phyloP scores from a whole-genome alignment of 2,113 vertebrate species.

The Acanthisitta chloris region DNA sequence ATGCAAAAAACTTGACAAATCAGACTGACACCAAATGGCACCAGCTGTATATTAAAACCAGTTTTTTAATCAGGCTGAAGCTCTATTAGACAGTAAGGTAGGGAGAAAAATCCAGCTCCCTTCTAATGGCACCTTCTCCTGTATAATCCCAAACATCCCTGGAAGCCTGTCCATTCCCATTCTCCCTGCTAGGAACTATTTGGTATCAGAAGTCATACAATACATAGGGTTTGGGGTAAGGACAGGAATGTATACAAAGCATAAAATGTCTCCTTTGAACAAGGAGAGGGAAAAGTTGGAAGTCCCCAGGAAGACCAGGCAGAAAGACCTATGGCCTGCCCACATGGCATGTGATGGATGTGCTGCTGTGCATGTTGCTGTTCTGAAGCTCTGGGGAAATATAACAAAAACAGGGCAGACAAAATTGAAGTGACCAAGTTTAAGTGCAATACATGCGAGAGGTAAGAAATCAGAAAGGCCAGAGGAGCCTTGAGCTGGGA shows the following conservation, averaged over 20 bases:
- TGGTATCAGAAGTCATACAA: background rate
- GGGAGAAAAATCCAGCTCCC: background rate
- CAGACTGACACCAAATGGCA: background rate
- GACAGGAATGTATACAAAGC: background rate
- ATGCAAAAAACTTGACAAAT: background rate
- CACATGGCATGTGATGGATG: fast-evolving
- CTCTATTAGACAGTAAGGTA: background rate
- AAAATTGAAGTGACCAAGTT: background rate
- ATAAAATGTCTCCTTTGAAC: background rate
- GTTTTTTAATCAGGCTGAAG: background rate
- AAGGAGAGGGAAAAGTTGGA: background rate
- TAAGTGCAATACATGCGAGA: background rate
- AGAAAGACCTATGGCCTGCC: background rate
- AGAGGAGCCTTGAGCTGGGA: background rate
- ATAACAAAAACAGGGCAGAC: background rate
- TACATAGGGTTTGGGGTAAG: background rate
- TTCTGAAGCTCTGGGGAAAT: background rate
- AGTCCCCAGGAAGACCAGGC: background rate
- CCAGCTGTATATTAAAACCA: background rate
- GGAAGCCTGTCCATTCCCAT: background rate
- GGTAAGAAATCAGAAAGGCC: background rate
- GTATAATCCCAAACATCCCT: background rate
- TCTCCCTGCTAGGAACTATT: background rate
- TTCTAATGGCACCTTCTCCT: background rate
- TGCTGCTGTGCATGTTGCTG: fast-evolving